A percentile compares a stretch with the other conserved stretches of the same genome.
phyloP scores from a whole-genome alignment of 2,888 invertebrate genomes.

The Lordiphosa fenestrarum region DNA sequence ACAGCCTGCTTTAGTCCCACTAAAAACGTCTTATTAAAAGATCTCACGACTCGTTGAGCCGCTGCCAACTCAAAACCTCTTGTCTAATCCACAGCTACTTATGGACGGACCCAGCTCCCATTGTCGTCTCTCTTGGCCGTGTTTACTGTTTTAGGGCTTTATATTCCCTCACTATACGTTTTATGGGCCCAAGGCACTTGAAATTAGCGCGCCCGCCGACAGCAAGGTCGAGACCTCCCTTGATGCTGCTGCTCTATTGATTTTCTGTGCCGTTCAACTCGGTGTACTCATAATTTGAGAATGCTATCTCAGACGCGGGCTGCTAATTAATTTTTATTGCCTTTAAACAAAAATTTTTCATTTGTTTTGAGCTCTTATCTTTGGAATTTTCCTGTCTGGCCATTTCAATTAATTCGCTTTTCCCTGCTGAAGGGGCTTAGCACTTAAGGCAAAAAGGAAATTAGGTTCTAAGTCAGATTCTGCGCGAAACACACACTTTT shows the following conservation, averaged over 20 bases:
- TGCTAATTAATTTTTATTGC: conserved; percentile 69
- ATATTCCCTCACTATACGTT: conserved; percentile 41
- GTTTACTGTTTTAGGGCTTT: conserved; percentile 41
- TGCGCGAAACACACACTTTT: too few species aligned
- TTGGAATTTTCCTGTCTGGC: conserved; percentile 12
- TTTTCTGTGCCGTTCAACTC: conserved; percentile 32
- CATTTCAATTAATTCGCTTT: conserved; percentile 5
- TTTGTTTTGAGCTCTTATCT: conserved; percentile 19
- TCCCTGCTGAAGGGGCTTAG: neutral
- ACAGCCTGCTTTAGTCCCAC: conserved; percentile 28
- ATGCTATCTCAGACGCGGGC: conserved; percentile 43
- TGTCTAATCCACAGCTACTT: conserved; percentile 40
- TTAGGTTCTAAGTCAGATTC: too few species aligned
- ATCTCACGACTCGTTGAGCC: conserved; percentile 34
- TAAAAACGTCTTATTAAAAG: conserved; percentile 42
- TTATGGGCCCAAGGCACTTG: conserved; percentile 42
- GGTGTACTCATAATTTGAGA: conserved; percentile 55
- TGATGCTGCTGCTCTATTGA: conserved; percentile 29
- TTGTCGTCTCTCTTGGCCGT: conserved; percentile 29
- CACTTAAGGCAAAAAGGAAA: neutral
- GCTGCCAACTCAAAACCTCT: conserved; percentile 17
- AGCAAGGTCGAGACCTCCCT: conserved; percentile 20
- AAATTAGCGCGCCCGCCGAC: conserved; percentile 38
- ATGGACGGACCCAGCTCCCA: conserved; percentile 23
- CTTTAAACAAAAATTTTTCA: conserved; percentile 36